Base-by-base conservation (phyloP, 2,888 invertebrate species). In the Dusona sp. region DNA sequence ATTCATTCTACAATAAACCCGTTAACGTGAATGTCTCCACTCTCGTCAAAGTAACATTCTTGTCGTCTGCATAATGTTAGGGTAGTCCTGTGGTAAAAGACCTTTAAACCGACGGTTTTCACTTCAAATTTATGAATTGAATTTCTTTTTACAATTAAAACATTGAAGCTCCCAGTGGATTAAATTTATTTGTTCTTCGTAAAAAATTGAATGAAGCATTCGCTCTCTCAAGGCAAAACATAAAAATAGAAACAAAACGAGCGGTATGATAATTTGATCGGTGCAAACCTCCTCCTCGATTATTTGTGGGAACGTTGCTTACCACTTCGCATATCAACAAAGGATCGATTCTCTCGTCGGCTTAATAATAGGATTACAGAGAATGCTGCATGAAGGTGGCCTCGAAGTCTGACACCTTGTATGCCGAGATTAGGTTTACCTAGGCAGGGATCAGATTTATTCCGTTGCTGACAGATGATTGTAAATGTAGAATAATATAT, bases 341-440 rank as follows among this genome's bases (percentile, higher is more conserved):
- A 68, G 48, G 45, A 86, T 85, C 85, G 75, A 85, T 85, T 79
- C 79, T 80, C 79, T 79, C 38, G 75, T 45, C 57, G 72, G 72
- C 79, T 87, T 83, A 85, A 51, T 65, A 45, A 72, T 51, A 48
- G 85, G 85, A 87, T 85, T 85, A 83, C 82, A 83, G 64, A 51
- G 67, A 65, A 83, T 38, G 48, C 57, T 51, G 25, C 19, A 64
- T 74, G 57, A 45, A 65, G 38, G 42, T 45, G 11, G 19, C 38
- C 54, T 54, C 73, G 25, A 57, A 42, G 54, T 73, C 19, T 48
- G 48, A 48, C 19, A 48, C 64, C 33, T 29, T 16, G 33, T 33
- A 16, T 33, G n/a, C 54, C 3, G n/a, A 57, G 19, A 57, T 36
- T 36, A n/a, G n/a, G n/a, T n/a, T n/a, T 13, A 11, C 11, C 13